A percentile compares a stretch with the other conserved stretches of the same genome.
phyloP scores from a whole-genome alignment of 2,113 vertebrate species.

The Opisthocomus hoazin region DNA sequence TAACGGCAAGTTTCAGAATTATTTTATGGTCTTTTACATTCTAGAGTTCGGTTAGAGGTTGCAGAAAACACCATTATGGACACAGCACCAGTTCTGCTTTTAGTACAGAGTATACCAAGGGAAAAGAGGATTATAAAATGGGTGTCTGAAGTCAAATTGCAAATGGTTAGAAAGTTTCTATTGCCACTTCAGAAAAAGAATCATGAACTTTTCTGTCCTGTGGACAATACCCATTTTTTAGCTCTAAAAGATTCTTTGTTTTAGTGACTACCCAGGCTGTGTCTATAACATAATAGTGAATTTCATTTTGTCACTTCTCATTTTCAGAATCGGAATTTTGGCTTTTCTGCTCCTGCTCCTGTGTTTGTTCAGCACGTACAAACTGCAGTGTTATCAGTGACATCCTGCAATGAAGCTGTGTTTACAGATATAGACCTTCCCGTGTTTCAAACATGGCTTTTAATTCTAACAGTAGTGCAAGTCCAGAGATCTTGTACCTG shows the following conservation, averaged over 20 bases:
- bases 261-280: not conserved
- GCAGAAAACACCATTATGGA: not conserved
- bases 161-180: not conserved
- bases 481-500: not conserved
- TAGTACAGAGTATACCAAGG: not conserved
- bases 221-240: not conserved
- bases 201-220: not conserved
- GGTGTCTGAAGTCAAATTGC: not conserved
- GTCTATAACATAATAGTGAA: not conserved
- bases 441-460: not conserved
- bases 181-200: not conserved
- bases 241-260: not conserved
- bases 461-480: not conserved
- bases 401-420: not conserved
- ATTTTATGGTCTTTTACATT: not conserved
- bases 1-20: slow-evolving; percentile 3
- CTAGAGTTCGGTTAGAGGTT: not conserved
- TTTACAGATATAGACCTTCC: not conserved
- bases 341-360: not conserved
- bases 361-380: not conserved
- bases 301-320: not conserved
- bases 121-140: not conserved
- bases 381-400: not conserved
- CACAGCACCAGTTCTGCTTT: not conserved
- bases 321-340: not conserved